Base-by-base conservation (phyloP, 2,888 invertebrate genomes). In the Linnaemya vulpina region DNA sequence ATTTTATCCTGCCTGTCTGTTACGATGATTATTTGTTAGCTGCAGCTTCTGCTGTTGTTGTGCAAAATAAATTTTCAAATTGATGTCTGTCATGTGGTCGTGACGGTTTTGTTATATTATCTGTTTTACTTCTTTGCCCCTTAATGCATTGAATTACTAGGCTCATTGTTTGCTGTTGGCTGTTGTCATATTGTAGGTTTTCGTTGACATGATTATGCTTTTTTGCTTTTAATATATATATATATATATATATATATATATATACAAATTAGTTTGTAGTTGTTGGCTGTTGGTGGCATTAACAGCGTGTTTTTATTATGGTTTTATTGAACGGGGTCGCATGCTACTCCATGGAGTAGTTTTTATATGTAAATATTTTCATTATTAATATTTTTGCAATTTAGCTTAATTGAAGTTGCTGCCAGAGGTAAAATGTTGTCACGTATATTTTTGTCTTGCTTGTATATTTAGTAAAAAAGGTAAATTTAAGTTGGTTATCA, bases 1-100 rank as follows among this genome's bases (percentile, higher is more conserved):
- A 43, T 20, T 2, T 49, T 15, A 38, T 70, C 22, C 67, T 65
- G 5, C 30, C 43, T 40, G 55, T 0, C 17, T 76, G 22, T 30
- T 76, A 40, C 35, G 5, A 15, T 58, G 46, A 40, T 49, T 43
- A 25, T 35, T 51, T 60, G 22, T 49, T 49, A 40, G 10, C 3
- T 20, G 22, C n/a, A 11, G n/a, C 11, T 58, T 20, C 49, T 67
- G 10, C 43, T 83, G 49, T 67, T 73, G 65, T 51, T 71, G 68
- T 73, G 68, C 22, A 71, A 70, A 78, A 73, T 77, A 78, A 84
- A 84, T 84, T 86, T 81, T 86, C 84, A 83, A 83, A 81, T 75
- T 81, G 78, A 81, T 86, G 86, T 71, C 81, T 81, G 81, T 84
- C 81, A 81, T 81, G 78, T 75, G 81, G 83, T 84, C 68, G 70